These are phyloP conservation scores for Rhimphoctona megacephalus DNA, from an alignment of 2,888 invertebrate genomes.

Conservation along the genomic window DNA sequence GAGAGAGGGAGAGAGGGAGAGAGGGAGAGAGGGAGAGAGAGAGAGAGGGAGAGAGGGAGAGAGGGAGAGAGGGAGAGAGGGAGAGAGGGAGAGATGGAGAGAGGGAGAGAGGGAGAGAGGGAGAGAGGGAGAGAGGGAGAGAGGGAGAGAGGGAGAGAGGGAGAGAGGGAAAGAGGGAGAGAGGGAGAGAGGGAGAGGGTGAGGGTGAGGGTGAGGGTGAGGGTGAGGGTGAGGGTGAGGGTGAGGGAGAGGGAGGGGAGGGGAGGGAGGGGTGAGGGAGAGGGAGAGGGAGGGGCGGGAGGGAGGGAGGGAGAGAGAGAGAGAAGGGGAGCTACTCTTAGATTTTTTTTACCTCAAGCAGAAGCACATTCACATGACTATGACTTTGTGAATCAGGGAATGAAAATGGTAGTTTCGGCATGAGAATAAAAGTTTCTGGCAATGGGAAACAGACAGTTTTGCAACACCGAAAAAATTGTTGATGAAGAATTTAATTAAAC, in stretches of 20 bases:
- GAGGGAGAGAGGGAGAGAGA: not conserved
- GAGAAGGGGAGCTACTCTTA: not conserved
- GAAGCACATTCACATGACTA: not conserved
- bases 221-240: not conserved
- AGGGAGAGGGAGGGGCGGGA: not conserved
- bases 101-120: not conserved
- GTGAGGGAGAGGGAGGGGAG: not conserved
- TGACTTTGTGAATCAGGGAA: not conserved
- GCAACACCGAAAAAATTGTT: not conserved
- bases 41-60: not conserved
- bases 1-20: too few species aligned
- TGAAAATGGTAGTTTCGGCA: not conserved
- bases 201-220: not conserved
- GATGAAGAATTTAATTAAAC: not conserved
- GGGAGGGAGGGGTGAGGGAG: not conserved
- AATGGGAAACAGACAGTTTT: not conserved
- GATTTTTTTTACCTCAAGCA: conserved; percentile 9
- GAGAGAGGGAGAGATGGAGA: not conserved
- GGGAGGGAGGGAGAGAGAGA: not conserved
- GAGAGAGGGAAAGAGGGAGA: not conserved
- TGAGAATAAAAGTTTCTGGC: not conserved
- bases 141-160: not conserved
- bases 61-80: not conserved
- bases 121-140: not conserved
- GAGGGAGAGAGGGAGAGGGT: not conserved